A percentile compares a stretch with the other conserved stretches of the same genome.
Evolutionary conservation across 2,888 invertebrate species (phyloP).

Genomic region (Hybos culiciformis): DNA sequence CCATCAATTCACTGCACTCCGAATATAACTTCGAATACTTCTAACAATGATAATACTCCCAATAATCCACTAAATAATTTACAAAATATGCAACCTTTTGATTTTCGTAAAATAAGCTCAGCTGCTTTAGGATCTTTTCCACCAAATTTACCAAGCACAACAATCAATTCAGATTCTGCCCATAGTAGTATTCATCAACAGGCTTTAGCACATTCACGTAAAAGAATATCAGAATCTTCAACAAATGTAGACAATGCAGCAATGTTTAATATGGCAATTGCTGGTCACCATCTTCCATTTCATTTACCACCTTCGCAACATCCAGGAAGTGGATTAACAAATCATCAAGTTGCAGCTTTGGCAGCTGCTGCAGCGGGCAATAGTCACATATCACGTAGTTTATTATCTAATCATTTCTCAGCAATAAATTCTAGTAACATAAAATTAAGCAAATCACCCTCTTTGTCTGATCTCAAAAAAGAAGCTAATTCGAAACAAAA

Average conservation of each 20-base stretch:
- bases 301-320: constrained; percentile 51
- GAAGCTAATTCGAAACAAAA: constrained; percentile 25
- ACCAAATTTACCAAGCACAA: constrained; percentile 22
- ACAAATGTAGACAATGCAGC: constrained; percentile 39
- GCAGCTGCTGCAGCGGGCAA: constrained; percentile 46
- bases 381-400: constrained; percentile 44
- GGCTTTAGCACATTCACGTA: constrained; percentile 35
- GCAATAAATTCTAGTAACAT: constrained; percentile 16
- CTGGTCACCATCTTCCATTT: constrained; percentile 45
- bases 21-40: constrained; percentile 5
- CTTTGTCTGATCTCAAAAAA: constrained; percentile 21
- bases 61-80: constrained; percentile 71
- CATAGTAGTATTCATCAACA: constrained; percentile 27
- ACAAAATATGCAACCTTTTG: constrained; percentile 93
- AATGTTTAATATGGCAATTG: constrained; percentile 46
- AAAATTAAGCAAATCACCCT: constrained; percentile 18
- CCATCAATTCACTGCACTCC: constrained; percentile 14
- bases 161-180: constrained; percentile 31
- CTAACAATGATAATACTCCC: constrained; percentile 14
- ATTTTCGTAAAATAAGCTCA: constrained; percentile 61
- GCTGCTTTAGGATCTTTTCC: constrained; percentile 38
- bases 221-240: constrained; percentile 41
- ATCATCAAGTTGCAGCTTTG: constrained; percentile 47
- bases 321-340: constrained; percentile 41
- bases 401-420: constrained; percentile 42